Base-by-base conservation (phyloP, 1,140 invertebrate genomes). In the Caenorhabditis latens region DNA sequence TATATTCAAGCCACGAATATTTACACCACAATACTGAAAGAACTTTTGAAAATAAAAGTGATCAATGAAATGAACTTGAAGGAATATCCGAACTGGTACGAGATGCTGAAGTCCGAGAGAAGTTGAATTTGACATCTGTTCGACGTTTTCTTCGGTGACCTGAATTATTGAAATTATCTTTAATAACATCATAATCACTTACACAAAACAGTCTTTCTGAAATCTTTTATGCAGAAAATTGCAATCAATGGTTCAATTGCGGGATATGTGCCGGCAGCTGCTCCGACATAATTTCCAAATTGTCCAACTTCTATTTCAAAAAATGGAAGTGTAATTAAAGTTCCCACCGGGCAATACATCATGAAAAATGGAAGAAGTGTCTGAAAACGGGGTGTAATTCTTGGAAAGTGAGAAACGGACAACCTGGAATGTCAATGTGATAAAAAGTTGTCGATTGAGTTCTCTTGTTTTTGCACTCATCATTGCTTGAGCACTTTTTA, bases 381-480 rank as follows among this genome's bases (percentile, higher is more conserved):
- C 61, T 65, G 9, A 13, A 65, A 40, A 58, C 14, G 14, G 3
- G 6, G n/a, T 50, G 14, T 50, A 50, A 50, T 50, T 50, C 14
- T 1, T 9, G 50, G 50, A 63, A 40, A 40, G 32, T 0, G 21
- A 32, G 32, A 32, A 32, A 32, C 32, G 2, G 32, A 2, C 2
- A 32, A 65, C 61, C 24, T 65, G 61, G 40, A 65, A 65, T 4
- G 61, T 65, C 0, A 65, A 24, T 8, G 61, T 65, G 24, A 65
- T 65, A 40, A 65, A 65, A 2, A 65, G 61, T n/a, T 65, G 61
- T 3, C 61, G 61, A 40, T 65, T 65, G 32, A 65, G 61, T 40
- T 65, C 32, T 65, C 61, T 65, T 13, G 61, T 65, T 65, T 65
- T 65, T 3, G 61, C 11, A 65, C 61, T 65, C 61, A 65, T 65